Percentiles rank a stretch among this genome's conserved stretches.
Evolutionary conservation across 2,113 vertebrate genomes (phyloP).

Genomic region (Plectropomus leopardus): DNA sequence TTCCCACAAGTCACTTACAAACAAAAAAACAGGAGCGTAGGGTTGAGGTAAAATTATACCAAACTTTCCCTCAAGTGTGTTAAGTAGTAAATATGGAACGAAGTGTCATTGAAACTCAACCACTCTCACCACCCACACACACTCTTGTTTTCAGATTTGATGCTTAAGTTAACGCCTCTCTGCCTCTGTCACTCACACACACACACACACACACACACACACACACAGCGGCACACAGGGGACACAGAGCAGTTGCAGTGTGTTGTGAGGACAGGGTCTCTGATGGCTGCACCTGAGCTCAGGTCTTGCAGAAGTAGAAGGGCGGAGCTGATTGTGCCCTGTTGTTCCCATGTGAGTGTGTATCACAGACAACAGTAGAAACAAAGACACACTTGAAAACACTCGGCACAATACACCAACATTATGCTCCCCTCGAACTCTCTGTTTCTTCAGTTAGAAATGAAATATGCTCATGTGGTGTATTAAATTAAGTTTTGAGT

Average conservation of each 20-base stretch:
- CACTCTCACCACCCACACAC: not conserved
- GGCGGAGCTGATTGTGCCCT: not conserved
- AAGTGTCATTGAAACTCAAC: not conserved
- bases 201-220: not conserved
- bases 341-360: conserved; percentile 6
- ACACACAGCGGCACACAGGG: not conserved
- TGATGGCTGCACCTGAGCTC: conserved; percentile 22
- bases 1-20: too few relatives aligned
- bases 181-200: not conserved
- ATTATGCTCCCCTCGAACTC: not conserved
- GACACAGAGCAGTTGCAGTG: not conserved
- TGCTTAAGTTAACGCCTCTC: not conserved
- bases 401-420: not conserved
- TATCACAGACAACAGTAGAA: conserved; percentile 38
- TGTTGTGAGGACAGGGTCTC: too few relatives aligned
- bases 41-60: too few relatives aligned
- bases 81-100: not conserved
- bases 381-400: conserved; percentile 14
- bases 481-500: too few relatives aligned
- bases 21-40: too few relatives aligned
- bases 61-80: not conserved
- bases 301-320: conserved; percentile 5
- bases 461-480: not conserved
- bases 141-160: not conserved
- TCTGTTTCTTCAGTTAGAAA: not conserved